Percentiles rank a stretch among this genome's conserved stretches.
phyloP scores from a whole-genome alignment of 1,140 invertebrate genomes.

The Drosophila carrolli region DNA sequence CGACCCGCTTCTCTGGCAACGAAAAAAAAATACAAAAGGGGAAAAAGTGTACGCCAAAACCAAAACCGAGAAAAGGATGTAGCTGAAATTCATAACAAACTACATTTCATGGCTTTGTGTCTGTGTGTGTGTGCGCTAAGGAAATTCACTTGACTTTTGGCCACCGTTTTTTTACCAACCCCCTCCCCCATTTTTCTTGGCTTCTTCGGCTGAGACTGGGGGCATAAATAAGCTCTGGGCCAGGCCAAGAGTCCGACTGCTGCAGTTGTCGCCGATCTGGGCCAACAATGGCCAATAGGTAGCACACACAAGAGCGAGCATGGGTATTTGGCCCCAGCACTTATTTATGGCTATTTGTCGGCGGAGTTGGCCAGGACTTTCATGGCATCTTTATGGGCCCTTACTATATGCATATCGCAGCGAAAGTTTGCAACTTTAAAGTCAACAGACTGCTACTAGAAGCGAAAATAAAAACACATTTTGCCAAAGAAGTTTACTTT shows the following conservation, averaged over 20 bases:
- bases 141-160: constrained; percentile 82
- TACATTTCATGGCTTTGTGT: constrained; percentile 72
- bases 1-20: constrained; percentile 57
- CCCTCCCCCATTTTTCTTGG: constrained; percentile 4
- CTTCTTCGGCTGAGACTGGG: constrained; percentile 31
- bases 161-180: constrained; percentile 41
- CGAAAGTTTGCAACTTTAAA: constrained; percentile 46
- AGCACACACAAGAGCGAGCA: constrained; percentile 11
- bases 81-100: constrained; percentile 78
- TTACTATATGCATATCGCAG: constrained; percentile 36
- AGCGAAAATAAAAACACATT: constrained; percentile 32
- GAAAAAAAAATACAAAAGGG: constrained; percentile 19
- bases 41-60: constrained; percentile 16
- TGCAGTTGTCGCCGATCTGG: constrained; percentile 73
- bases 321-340: constrained; percentile 16
- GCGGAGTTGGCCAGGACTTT: constrained; percentile 64
- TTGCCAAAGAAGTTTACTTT: constrained; percentile 31
- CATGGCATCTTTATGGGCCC: constrained; percentile 44
- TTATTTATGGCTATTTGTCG: constrained; percentile 80
- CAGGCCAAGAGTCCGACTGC: constrained; percentile 45
- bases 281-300: constrained; percentile 62
- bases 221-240: constrained; percentile 70
- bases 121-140: constrained; percentile 49
- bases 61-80: constrained; percentile 69
- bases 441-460: constrained; percentile 34